These are phyloP conservation scores for Chironex yamaguchii DNA, from an alignment of 30 jellyfish, hydroid and myxozoan species.

Conservation along the genomic window DNA sequence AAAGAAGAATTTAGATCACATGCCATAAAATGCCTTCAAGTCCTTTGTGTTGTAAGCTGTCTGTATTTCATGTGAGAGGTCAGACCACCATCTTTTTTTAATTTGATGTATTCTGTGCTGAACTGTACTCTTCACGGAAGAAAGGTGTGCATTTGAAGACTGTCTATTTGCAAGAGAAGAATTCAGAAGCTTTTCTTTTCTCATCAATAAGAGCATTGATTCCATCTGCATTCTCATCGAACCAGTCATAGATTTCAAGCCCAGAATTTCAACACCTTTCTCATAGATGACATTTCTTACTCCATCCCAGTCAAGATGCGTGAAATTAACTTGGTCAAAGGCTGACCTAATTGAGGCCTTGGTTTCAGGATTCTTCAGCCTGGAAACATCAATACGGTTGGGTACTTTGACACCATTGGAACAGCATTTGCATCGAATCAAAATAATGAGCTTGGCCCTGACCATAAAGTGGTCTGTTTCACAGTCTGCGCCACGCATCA, in stretches of 20 bases:
- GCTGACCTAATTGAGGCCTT: not conserved
- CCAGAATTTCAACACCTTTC: not conserved
- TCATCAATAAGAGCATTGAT: not conserved
- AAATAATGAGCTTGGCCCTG: not conserved
- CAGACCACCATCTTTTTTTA: not conserved
- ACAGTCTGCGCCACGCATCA: slow-evolving; percentile 28
- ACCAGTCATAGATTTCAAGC: not conserved
- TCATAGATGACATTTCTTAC: not conserved
- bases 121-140: not conserved
- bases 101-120: slow-evolving; percentile 10
- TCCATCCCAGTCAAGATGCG: not conserved
- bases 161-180: not conserved
- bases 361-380: not conserved
- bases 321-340: not conserved
- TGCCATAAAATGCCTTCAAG: not conserved
- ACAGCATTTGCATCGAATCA: not conserved
- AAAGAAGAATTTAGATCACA: not conserved
- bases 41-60: not conserved
- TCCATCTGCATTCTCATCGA: not conserved
- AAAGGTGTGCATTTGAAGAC: not conserved
- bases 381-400: slow-evolving; percentile 4
- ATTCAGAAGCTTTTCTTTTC: not conserved
- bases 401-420: slow-evolving; percentile 1
- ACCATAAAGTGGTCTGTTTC: not conserved
- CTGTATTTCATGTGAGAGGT: not conserved